Percentiles rank a stretch among this genome's conserved stretches.
Evolutionary conservation across 2,888 invertebrate genomes (phyloP).

Genomic region (Saturnia japonica): DNA sequence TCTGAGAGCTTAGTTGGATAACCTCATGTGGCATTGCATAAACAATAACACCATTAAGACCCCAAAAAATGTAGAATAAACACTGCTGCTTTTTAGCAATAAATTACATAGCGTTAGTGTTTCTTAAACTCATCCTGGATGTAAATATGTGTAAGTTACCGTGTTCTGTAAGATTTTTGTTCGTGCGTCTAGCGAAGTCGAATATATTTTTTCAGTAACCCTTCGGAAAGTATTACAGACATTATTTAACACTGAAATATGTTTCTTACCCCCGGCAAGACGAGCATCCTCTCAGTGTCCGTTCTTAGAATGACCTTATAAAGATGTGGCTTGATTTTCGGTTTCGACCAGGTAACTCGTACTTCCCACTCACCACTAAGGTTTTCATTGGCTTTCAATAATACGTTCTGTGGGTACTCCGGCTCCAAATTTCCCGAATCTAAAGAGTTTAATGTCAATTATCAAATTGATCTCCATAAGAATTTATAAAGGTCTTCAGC

Average conservation of each 20-base stretch:
- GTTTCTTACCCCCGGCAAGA: constrained; percentile 53
- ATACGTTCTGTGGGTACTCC: constrained; percentile 39
- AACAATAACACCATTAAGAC: not conserved
- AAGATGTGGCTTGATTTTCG: constrained; percentile 34
- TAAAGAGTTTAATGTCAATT: not conserved
- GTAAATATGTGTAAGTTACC: not conserved
- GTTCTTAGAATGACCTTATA: constrained; percentile 53
- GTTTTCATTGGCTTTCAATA: constrained; percentile 33
- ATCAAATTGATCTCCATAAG: not conserved
- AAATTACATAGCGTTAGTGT: not conserved
- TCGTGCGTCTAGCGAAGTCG: not conserved
- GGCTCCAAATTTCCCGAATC: constrained; percentile 23
- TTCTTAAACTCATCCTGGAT: not conserved
- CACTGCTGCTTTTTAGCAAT: not conserved
- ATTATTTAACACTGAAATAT: not conserved
- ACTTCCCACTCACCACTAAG: constrained; percentile 47
- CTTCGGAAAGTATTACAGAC: not conserved
- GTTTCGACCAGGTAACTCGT: constrained; percentile 49
- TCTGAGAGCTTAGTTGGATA: not conserved
- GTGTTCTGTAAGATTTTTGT: too few relatives aligned
- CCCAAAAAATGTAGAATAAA: not conserved
- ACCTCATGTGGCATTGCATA: not conserved
- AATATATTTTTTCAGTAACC: not conserved
- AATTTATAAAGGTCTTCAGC: not conserved
- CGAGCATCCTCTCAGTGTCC: constrained; percentile 22